Conservation (phyloP, 2,113 vertebrate genomes). For the Guaruba guarouba region DNA sequence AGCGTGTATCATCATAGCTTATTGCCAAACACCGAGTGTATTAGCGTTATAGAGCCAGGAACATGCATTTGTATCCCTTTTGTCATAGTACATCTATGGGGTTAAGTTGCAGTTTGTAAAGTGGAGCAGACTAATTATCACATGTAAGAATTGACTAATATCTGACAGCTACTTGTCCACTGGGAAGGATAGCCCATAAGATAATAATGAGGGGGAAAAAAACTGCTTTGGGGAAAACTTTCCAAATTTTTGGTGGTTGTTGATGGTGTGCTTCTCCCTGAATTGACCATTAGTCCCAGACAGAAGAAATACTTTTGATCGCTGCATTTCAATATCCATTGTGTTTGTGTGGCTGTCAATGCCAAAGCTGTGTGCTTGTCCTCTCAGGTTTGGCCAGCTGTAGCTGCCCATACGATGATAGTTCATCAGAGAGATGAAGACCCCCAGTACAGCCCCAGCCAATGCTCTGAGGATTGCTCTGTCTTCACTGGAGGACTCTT, state of each 20-base stretch:
- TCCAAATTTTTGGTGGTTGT: neutral
- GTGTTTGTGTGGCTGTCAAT: neutral
- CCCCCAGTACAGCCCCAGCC: rapidly evolving
- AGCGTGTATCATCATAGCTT: neutral
- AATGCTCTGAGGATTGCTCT: neutral
- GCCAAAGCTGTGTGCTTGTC: neutral
- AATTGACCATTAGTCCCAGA: neutral
- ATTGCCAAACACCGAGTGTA: neutral
- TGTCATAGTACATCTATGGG: neutral
- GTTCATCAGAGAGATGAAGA: neutral
- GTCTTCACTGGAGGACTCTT: neutral
- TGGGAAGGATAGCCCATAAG: neutral
- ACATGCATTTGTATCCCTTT: neutral
- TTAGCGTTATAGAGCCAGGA: neutral
- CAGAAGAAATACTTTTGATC: neutral
- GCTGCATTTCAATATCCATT: neutral
- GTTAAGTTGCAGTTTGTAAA: neutral
- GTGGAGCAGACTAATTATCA: neutral
- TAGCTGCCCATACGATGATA: rapidly evolving
- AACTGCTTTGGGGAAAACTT: neutral
- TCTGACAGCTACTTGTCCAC: neutral
- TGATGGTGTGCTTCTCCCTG: rapidly evolving
- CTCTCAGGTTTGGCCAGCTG: neutral
- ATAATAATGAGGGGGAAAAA: neutral
- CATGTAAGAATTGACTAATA: neutral